Conservation (phyloP, 2,888 invertebrate species). For the Deilephila elpenor region DNA sequence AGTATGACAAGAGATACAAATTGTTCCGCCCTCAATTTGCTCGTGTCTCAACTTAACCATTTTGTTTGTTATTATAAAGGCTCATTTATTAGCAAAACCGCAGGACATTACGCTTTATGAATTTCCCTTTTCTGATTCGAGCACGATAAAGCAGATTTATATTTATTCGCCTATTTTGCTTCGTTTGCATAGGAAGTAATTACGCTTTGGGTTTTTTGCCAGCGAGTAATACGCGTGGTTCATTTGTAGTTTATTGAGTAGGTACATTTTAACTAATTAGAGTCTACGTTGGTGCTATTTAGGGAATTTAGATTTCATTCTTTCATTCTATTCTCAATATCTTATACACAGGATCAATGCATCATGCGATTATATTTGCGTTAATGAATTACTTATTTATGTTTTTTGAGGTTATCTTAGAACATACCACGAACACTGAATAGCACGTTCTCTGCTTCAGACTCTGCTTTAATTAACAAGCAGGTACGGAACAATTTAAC, state of each 20-base stretch:
- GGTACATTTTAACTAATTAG: too few relatives aligned
- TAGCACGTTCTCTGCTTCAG: background rate
- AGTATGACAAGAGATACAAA: conserved; percentile 79
- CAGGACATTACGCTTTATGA: conserved; percentile 60
- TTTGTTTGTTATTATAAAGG: conserved; percentile 75
- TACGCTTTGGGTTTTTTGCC: background rate
- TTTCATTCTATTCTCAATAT: too few relatives aligned
- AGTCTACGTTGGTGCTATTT: too few relatives aligned
- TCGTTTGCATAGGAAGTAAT: conserved; percentile 18
- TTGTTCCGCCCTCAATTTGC: conserved; percentile 75
- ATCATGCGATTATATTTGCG: too few relatives aligned
- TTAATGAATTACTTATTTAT: too few relatives aligned
- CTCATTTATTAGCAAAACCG: conserved; percentile 72
- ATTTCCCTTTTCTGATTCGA: conserved; percentile 50
- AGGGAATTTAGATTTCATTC: too few relatives aligned
- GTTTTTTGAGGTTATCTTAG: background rate
- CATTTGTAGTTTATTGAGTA: background rate
- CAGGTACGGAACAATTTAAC: background rate
- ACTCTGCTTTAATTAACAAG: background rate
- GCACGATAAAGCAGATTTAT: conserved; percentile 39
- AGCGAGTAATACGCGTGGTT: background rate
- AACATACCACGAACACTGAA: background rate
- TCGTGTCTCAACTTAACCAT: conserved; percentile 65
- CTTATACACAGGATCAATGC: too few relatives aligned
- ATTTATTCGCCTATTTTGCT: conserved; percentile 32